phyloP scores from a whole-genome alignment of 1,140 invertebrate genomes.

The Leucophenga varia region DNA sequence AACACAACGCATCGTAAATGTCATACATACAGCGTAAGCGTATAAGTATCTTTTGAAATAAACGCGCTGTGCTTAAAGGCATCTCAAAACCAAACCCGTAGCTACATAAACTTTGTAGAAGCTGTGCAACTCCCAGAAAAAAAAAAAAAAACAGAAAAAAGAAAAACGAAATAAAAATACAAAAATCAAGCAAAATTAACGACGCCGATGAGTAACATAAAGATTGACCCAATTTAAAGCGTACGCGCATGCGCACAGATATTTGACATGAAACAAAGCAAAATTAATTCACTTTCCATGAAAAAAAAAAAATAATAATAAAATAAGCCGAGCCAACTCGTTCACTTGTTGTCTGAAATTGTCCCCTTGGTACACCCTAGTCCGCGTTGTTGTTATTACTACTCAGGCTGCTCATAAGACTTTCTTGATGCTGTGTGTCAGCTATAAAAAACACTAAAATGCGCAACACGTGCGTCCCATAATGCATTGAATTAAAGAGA shows the following conservation, averaged over 20 bases:
- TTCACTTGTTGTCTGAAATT: no score
- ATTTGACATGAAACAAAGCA: conserved; percentile 12
- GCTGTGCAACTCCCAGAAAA: no score
- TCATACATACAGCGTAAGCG: conserved; percentile 3
- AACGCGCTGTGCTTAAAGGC: background rate
- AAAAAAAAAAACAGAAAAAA: background rate
- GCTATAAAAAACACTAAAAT: conserved; percentile 27
- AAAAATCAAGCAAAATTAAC: background rate
- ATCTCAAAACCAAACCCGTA: no score
- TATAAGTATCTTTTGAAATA: conserved; percentile 7
- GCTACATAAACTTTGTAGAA: no score
- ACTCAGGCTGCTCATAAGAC: no score
- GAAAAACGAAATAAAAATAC: background rate
- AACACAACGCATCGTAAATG: conserved; percentile 6
- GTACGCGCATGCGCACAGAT: conserved; percentile 9
- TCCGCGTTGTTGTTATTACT: conserved; percentile 2
- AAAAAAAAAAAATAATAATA: no score
- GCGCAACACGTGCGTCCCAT: conserved; percentile 23
- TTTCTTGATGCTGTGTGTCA: conserved; percentile 22
- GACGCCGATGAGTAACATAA: background rate
- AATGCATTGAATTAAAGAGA: conserved; percentile 4
- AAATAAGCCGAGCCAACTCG: no score
- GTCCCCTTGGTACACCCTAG: conserved; percentile 1
- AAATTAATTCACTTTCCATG: conserved; percentile 38
- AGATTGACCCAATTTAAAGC: conserved; percentile 28